Conservation (phyloP, 2,888 invertebrate genomes). For the Macrophya annulata region DNA sequence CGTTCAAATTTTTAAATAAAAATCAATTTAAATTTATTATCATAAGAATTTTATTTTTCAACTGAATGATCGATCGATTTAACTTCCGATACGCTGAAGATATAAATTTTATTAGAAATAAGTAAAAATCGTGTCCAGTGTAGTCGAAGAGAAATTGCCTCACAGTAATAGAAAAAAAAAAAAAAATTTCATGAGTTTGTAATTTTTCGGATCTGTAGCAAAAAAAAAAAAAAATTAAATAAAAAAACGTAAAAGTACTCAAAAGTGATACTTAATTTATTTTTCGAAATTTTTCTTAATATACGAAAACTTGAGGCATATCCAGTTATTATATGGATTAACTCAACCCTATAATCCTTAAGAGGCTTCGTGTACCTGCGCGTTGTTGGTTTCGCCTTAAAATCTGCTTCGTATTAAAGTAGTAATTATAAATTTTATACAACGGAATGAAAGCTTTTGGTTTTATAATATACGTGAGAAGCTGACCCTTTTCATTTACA, state of each 20-base stretch:
- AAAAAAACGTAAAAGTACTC: too few relatives aligned
- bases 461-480: not conserved
- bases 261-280: not conserved
- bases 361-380: not conserved
- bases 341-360: conserved; percentile 13
- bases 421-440: conserved; percentile 49
- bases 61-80: not conserved
- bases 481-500: not conserved
- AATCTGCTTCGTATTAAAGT: conserved; percentile 38
- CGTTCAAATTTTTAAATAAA: not conserved
- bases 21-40: not conserved
- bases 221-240: too few relatives aligned
- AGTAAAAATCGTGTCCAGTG: not conserved
- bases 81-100: not conserved
- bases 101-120: not conserved
- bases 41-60: not conserved
- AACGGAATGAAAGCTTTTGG: conserved; percentile 20
- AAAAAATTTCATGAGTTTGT: too few relatives aligned
- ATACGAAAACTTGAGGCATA: not conserved
- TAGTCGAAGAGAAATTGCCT: not conserved
- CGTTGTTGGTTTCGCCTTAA: conserved; percentile 11
- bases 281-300: too few relatives aligned
- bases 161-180: too few relatives aligned
- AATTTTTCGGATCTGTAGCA: too few relatives aligned
- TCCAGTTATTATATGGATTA: conserved; percentile 10